Base-by-base conservation (phyloP, 2,888 invertebrate species). In the Physocephala rufipes region DNA sequence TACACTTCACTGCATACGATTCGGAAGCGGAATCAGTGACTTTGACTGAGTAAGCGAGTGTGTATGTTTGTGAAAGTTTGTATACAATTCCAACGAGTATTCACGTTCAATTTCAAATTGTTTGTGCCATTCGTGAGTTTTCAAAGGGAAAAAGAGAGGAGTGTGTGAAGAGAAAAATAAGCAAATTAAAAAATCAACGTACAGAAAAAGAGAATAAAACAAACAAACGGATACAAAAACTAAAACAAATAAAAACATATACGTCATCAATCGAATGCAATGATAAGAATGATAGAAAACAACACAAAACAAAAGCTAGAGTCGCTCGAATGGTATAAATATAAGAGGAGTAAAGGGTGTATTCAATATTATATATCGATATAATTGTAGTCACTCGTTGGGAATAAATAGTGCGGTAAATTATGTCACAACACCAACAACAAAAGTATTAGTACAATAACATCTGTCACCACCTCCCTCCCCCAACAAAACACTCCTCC, bases 321-420 rank as follows among this genome's bases (percentile, higher is more conserved):
- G 47, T 19, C 19, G 30, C 30, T 19, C 13, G 2, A 53, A 55
- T 36, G n/a, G 28, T 19, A 21, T 21, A n/a, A n/a, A 66, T 66
- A 36, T 51, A 16, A 30, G 65, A 65, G n/a, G 26, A 49, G 28
- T 26, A 30, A 45, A 21, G 12, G 49, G 28, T 36, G 36, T 36
- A 9, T 36, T 36, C 4, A 36, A 36, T 36, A 36, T 36, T 36
- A n/a, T n/a, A n/a, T n/a, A 7, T 4, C 9, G 4, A 9, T 36
- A n/a, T n/a, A n/a, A n/a, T n/a, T n/a, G 36, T 9, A 4, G 4
- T 4, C 36, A 36, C 36, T 4, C 9, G 36, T 9, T 36, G 36
- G 36, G 68, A 62, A 51, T 51, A 62, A 68, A 62, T 68, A 62
- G 62, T 36, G 68, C 49, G 62, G 21, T 30, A 68, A 68, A 68